Evolutionary conservation across 1,140 invertebrate species (phyloP).

Genomic region (Scylla paramamosain): DNA sequence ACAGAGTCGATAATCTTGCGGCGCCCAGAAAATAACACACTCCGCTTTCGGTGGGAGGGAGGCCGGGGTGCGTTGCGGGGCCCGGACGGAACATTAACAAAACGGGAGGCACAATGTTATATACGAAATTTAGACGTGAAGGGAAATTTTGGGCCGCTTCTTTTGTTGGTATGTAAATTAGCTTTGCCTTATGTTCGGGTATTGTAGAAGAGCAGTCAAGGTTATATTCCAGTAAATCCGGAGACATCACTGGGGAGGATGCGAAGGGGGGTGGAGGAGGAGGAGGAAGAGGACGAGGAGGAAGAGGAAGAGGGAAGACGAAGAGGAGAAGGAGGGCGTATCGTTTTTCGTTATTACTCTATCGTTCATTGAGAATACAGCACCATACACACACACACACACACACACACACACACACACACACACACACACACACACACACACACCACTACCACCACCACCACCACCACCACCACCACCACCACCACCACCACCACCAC

Average conservation of each 20-base stretch:
- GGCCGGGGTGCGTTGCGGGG: not conserved
- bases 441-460: not conserved
- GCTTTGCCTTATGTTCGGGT: conserved; percentile 52
- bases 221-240: conserved; percentile 30
- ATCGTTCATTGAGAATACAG: no score
- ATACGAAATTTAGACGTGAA: conserved; percentile 62
- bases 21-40: no score
- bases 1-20: no score
- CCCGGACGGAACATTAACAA: conserved; percentile 55
- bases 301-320: no score
- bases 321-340: not conserved
- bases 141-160: conserved; percentile 34
- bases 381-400: conserved; percentile 19
- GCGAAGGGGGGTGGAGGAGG: not conserved
- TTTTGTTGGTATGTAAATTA: conserved; percentile 68
- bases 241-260: not conserved
- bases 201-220: conserved; percentile 38
- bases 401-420: conserved; percentile 48
- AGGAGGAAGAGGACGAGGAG: no score
- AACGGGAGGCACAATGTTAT: conserved; percentile 57
- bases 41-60: not conserved
- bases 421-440: conserved; percentile 46
- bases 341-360: no score
- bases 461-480: not conserved
- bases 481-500: not conserved